phyloP scores from a whole-genome alignment of 2,797 vertebrate genomes.

The Dicrostonyx torquatus region DNA sequence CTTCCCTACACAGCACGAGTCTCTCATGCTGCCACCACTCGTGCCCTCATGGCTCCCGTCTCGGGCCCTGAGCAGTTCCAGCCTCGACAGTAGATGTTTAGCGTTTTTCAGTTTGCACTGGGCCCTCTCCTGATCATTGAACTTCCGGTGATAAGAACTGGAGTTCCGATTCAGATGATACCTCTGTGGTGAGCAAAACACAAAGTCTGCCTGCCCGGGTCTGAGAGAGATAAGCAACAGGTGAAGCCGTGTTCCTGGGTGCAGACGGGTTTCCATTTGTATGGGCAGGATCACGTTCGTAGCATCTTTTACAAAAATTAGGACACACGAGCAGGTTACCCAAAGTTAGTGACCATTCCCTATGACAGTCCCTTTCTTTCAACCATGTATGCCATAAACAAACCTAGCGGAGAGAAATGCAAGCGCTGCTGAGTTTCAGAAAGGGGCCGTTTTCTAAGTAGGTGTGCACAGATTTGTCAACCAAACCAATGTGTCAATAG shows the following conservation, averaged over 20 bases:
- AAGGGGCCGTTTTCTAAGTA: not conserved
- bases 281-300: not conserved
- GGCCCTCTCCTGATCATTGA: too few relatives aligned
- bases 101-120: not conserved
- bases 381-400: not conserved
- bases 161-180: not conserved
- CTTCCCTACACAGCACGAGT: not conserved
- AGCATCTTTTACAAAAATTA: not conserved
- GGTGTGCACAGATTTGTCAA: not conserved
- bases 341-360: not conserved
- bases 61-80: not conserved
- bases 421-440: not conserved
- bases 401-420: not conserved
- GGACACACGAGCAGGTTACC: not conserved
- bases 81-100: not conserved
- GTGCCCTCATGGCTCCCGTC: not conserved
- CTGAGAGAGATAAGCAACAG: not conserved
- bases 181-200: not conserved
- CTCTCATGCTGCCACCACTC: not conserved
- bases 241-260: not conserved
- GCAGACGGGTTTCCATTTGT: not conserved
- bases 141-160: not conserved
- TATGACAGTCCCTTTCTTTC: not conserved
- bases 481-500: not conserved
- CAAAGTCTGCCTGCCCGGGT: too few relatives aligned